Conservation (phyloP, 1,140 invertebrate species). For the Bombyx mandarina region DNA sequence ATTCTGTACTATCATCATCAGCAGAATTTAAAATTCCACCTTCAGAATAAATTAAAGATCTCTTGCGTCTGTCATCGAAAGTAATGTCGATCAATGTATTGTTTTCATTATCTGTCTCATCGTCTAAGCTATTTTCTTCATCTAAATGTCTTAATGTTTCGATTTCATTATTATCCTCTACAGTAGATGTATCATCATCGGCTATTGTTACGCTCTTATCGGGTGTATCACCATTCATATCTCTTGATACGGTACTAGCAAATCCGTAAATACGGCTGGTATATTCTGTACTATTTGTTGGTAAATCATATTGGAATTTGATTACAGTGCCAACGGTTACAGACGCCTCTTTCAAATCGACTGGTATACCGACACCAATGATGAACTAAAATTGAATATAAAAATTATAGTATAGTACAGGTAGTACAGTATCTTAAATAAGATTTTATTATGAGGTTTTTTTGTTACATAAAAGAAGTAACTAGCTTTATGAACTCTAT, state of each 20-base stretch:
- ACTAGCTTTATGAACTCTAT: not conserved
- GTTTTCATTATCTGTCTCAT: slow-evolving; percentile 26
- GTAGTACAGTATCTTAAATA: not conserved
- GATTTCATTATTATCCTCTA: slow-evolving; percentile 19
- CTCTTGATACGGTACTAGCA: slow-evolving; percentile 52
- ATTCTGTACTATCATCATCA: slow-evolving; percentile 24
- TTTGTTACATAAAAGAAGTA: too few relatives aligned
- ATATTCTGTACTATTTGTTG: slow-evolving; percentile 73
- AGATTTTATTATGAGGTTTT: not conserved
- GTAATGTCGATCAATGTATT: slow-evolving; percentile 55
- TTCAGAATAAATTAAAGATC: slow-evolving; percentile 51
- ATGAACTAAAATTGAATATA: slow-evolving; percentile 68
- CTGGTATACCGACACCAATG: slow-evolving; percentile 76
- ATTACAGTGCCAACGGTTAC: slow-evolving; percentile 76
- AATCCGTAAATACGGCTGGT: slow-evolving; percentile 73
- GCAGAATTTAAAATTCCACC: slow-evolving; percentile 38
- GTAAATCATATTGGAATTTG: slow-evolving; percentile 75
- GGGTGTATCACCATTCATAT: slow-evolving; percentile 31
- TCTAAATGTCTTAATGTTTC: slow-evolving; percentile 7
- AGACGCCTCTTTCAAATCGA: slow-evolving; percentile 74
- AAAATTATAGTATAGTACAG: not conserved
- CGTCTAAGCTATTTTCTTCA: slow-evolving; percentile 9
- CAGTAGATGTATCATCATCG: slow-evolving; percentile 21
- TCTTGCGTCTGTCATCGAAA: slow-evolving; percentile 46
- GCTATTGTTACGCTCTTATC: not conserved